Percentiles rank a stretch among this genome's conserved stretches.
These are phyloP conservation scores for Podarcis lilfordi DNA, from an alignment of 2,797 vertebrate species.

Conservation along the genomic window DNA sequence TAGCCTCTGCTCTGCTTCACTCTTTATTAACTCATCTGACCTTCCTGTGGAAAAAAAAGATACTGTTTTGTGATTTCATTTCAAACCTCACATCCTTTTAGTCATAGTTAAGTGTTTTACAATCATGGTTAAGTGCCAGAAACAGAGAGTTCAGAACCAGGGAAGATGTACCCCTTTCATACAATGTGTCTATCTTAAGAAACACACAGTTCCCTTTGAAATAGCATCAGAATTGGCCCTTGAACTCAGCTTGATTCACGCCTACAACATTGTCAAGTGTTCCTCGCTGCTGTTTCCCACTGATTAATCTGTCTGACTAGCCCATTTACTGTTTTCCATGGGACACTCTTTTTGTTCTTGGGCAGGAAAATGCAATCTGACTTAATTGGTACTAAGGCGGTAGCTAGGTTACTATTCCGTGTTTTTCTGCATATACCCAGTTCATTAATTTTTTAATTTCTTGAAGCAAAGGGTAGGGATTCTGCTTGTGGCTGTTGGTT, in stretches of 20 bases:
- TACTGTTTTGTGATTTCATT: neutral
- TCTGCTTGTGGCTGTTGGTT: neutral
- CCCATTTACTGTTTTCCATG: neutral
- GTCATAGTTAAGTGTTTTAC: neutral
- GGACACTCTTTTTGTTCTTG: neutral
- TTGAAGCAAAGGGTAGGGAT: neutral
- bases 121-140: neutral
- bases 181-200: neutral
- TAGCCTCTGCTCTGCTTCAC: neutral
- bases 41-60: too few species aligned
- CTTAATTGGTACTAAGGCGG: neutral
- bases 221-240: neutral
- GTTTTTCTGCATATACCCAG: neutral
- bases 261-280: neutral
- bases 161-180: neutral
- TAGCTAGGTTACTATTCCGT: neutral
- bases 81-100: neutral
- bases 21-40: neutral
- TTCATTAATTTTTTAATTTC: neutral
- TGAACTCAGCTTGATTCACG: neutral
- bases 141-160: neutral
- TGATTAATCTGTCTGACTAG: neutral
- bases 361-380: conserved; percentile 21
- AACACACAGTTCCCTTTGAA: neutral
- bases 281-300: neutral